Evolutionary conservation across 2,113 vertebrate genomes (phyloP), one percentile per base, ranked within the genome.

Genomic region (Galeopterus variegatus): DNA sequence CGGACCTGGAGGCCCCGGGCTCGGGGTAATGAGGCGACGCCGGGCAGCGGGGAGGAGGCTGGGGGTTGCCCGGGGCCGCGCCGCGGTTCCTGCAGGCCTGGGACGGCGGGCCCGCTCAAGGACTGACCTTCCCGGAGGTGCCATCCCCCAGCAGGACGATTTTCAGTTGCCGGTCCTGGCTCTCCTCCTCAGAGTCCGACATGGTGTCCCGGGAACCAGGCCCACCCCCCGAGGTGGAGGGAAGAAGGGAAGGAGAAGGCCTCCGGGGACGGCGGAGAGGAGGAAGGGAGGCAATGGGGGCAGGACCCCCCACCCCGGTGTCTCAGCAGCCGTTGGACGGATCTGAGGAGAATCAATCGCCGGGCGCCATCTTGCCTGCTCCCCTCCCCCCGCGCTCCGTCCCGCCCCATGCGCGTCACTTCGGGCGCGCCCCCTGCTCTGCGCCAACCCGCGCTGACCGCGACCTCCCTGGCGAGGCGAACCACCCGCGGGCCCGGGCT

Each of bases 101-200:
- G 28, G 54, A 60, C 73, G 45, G 64, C 64, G n/a, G 26, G 70
- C 77, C 14, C n/a, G 33, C 75, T 45, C 50, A 77, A 83, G 94
- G 97, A 98, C 99, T 99, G 98, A 99, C 99, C 99, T 99, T 99
- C 97, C 99, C 99, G 86, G 99, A 99, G 83, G 99, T 99, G 96
- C 99, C 99, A 98, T 99, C 99, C 97, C 99, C 99, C 96, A 99
- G 97, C 93, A 99, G 98, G 89, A 99, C 99, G 75, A 99, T 99
- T 97, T 99, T 99, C 41, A 99, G 99, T 98, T 99, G 99, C 98
- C 99, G 99, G 98, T 99, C 99, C 97, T 99, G 99, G 97, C 99
- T 99, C 96, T 99, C 99, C 94, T 99, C 99, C 98, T 99, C 99
- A 1, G 99, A 99, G 98, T 99, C 99, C 96, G 99, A 99, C 99